Evolutionary conservation across 2,797 vertebrate species (phyloP).

Genomic region (Sebastes trivittatus): DNA sequence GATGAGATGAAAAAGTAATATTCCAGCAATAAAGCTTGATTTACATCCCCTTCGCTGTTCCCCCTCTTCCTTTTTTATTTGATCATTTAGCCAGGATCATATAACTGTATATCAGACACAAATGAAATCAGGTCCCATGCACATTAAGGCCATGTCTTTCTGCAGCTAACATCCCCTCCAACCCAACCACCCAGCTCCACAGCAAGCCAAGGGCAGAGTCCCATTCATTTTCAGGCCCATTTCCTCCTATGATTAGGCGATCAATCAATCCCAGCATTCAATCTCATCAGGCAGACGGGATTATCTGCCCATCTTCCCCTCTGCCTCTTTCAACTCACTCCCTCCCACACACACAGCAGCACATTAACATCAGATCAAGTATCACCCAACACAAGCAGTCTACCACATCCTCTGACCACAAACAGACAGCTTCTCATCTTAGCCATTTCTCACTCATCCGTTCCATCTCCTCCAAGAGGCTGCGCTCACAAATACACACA

Average conservation of each 20-base stretch:
- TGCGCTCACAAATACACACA: conserved; percentile 19
- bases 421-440: conserved; percentile 80
- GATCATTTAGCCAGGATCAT: conserved; percentile 88
- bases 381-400: conserved; percentile 82
- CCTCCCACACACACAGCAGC: conserved; percentile 77
- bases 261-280: conserved; percentile 91
- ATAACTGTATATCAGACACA: conserved; percentile 90
- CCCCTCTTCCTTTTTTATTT: conserved; percentile 84
- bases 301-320: conserved; percentile 88
- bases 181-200: conserved; percentile 79
- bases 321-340: conserved; percentile 76
- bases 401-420: conserved; percentile 83
- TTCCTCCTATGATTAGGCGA: conserved; percentile 91
- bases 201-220: conserved; percentile 88
- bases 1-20: conserved; percentile 88
- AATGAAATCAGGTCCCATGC: conserved; percentile 88
- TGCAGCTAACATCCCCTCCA: conserved; percentile 82
- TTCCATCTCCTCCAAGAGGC: conserved; percentile 59
- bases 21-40: conserved; percentile 88
- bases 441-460: conserved; percentile 58
- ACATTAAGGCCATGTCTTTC: conserved; percentile 88
- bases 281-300: conserved; percentile 89
- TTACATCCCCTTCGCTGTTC: conserved; percentile 81
- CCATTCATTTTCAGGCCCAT: conserved; percentile 92
- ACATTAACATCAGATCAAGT: conserved; percentile 91